Evolutionary conservation across 2,113 vertebrate genomes (phyloP).

Genomic region (Calypte anna): DNA sequence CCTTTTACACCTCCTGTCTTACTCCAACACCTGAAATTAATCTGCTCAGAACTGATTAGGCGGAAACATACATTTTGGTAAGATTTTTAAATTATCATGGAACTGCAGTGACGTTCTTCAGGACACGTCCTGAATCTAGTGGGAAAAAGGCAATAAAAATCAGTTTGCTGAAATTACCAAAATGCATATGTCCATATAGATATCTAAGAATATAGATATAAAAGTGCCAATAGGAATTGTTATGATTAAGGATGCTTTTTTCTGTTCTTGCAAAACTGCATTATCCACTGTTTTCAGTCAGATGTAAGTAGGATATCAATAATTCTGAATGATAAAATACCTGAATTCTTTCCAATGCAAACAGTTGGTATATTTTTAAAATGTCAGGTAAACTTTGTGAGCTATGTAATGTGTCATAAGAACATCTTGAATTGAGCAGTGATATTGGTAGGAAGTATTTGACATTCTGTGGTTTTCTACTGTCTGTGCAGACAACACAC

Average conservation of each 20-base stretch:
- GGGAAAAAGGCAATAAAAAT: neutral
- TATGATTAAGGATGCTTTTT: neutral
- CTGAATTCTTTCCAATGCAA: neutral
- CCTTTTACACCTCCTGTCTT: neutral
- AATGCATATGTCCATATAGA: neutral
- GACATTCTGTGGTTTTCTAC: neutral
- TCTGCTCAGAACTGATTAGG: neutral
- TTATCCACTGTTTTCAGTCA: neutral
- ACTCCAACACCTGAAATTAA: neutral
- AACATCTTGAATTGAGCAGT: neutral
- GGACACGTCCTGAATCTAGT: neutral
- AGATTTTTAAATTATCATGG: neutral
- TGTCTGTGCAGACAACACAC: neutral
- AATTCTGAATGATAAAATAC: neutral
- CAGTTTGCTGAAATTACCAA: neutral
- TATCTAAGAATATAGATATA: neutral
- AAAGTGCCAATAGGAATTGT: neutral
- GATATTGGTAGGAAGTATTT: neutral
- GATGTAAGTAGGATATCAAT: neutral
- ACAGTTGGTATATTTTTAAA: neutral
- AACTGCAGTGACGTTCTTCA: neutral
- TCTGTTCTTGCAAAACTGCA: neutral
- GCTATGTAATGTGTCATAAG: neutral
- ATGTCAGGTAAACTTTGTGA: neutral
- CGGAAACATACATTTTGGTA: neutral